Evolutionary conservation across 2,797 vertebrate species (phyloP).

Genomic region (Cuniculus paca): DNA sequence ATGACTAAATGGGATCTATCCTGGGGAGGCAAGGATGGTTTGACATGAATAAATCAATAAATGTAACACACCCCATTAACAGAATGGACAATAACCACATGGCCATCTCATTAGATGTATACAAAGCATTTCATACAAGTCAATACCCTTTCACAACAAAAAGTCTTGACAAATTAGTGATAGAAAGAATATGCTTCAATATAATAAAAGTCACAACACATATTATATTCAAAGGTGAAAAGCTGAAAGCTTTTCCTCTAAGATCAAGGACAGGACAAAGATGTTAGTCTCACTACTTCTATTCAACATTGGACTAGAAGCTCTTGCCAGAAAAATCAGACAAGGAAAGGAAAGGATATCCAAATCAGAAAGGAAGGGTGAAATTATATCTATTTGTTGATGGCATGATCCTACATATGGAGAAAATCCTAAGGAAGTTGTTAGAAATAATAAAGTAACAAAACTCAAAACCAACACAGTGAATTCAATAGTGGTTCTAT

Average conservation of each 20-base stretch:
- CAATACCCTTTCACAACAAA: background rate
- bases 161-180: background rate
- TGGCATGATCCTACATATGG: background rate
- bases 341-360: background rate
- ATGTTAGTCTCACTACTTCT: background rate
- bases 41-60: background rate
- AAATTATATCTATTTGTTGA: background rate
- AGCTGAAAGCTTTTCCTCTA: background rate
- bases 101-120: background rate
- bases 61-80: background rate
- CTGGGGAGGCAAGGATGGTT: background rate
- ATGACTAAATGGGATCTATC: background rate
- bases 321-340: background rate
- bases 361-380: background rate
- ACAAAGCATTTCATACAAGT: background rate
- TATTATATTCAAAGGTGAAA: background rate
- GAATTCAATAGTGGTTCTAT: background rate
- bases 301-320: background rate
- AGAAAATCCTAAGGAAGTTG: background rate
- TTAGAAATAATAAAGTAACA: background rate
- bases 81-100: background rate
- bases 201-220: background rate
- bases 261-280: background rate
- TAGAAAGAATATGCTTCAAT: background rate
- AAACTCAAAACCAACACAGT: background rate